Evolutionary conservation across 2,888 invertebrate genomes (phyloP), one percentile per base, ranked within the genome.

Genomic region (Rotaria socialis): DNA sequence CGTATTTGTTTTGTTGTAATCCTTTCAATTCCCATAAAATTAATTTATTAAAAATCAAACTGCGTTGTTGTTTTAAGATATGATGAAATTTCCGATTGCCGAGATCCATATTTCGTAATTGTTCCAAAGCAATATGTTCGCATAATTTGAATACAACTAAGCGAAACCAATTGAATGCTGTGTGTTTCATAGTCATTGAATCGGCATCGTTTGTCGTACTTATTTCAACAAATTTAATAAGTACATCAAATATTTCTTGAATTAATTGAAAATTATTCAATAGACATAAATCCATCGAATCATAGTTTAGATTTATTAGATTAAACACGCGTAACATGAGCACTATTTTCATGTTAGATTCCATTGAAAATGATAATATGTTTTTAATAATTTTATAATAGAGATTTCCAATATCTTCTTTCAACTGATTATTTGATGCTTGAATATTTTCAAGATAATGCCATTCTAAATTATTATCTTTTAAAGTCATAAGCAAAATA

Each of bases 341-440:
- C 52, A 52, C 8, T 8, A 16, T 47, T 11, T 47, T 3, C 8
- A 47, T 80, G 16, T 35, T n/a, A 41, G 41, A 24, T 80, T 47
- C 4, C 41, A 22, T 24, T n/a, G 7, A 16, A 11, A 80, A 14
- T 47, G 80, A 80, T 80, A 80, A 47, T 41, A 80, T 47, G 2
- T 16, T 80, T 47, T 74, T 41, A 41, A 80, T 47, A 47, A 47
- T 47, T 80, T 43, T 11, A 80, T 80, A 80, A 80, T 80, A 80
- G 2, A 10, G 24, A 19, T 80, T 11, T 24, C n/a, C 47, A 80
- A 80, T 80, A 24, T 47, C 24, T 22, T 80, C 47, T 80, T 80
- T 80, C 6, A 80, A 24, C 24, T 11, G 10, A 47, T 47, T 47
- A n/a, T 80, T 80, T 47, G 47, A 24, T n/a, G 47, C n/a, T 47